phyloP scores from a whole-genome alignment of 2,113 vertebrate species.

The Phoxinus phoxinus region DNA sequence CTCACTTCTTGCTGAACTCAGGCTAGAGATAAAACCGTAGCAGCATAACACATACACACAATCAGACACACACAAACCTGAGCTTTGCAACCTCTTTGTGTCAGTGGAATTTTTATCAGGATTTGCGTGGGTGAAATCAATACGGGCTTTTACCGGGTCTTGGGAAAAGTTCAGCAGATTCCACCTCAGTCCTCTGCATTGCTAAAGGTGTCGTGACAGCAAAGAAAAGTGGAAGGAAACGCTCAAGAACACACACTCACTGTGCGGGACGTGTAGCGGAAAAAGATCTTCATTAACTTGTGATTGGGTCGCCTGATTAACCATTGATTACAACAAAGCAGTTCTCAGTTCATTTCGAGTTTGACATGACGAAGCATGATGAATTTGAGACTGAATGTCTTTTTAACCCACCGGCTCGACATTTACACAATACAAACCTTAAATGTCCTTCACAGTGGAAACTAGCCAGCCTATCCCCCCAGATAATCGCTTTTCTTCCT shows the following conservation, averaged over 20 bases:
- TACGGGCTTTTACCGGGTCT: slow-evolving; percentile 33
- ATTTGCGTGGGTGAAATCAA: slow-evolving; percentile 50
- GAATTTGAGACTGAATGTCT: neutral
- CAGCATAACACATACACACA: slow-evolving; percentile 35
- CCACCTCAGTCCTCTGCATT: slow-evolving; percentile 12
- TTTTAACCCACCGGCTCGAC: neutral
- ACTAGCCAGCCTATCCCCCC: neutral
- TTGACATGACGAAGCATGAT: neutral
- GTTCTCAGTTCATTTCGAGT: neutral
- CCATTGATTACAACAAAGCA: neutral
- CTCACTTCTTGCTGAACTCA: slow-evolving; percentile 13
- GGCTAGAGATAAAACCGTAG: neutral
- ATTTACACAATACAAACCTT: slow-evolving; percentile 10
- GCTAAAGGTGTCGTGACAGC: slow-evolving; percentile 43
- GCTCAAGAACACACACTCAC: neutral
- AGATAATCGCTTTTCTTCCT: slow-evolving; percentile 7
- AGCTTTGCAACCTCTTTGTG: slow-evolving; percentile 37
- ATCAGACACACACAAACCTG: slow-evolving; percentile 32
- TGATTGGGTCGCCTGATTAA: neutral
- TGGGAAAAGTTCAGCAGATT: slow-evolving; percentile 54
- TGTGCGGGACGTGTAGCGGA: neutral
- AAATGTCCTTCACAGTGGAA: neutral
- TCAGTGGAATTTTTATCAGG: slow-evolving; percentile 43
- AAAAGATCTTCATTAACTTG: neutral
- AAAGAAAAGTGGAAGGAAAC: slow-evolving; percentile 1